phyloP scores from a whole-genome alignment of 2,888 invertebrate species.

The Leptinotarsa juncta region DNA sequence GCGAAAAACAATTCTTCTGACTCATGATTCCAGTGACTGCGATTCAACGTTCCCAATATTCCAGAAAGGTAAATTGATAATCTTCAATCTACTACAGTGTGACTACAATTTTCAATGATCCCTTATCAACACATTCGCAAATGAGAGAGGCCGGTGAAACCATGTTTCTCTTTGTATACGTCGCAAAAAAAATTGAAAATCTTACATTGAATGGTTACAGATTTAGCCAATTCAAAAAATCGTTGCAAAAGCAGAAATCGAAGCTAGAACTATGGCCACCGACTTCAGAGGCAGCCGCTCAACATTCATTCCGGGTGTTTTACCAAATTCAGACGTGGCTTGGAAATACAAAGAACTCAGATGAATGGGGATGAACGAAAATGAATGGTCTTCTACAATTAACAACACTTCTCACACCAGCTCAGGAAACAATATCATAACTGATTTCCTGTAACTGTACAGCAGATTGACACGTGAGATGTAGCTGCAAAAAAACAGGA shows the following conservation, averaged over 20 bases:
- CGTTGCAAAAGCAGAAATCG: not conserved
- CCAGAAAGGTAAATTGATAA: not conserved
- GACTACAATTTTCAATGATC: not conserved
- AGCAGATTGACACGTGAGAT: slow-evolving; percentile 6
- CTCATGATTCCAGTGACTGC: too few relatives aligned
- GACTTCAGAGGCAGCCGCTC: not conserved
- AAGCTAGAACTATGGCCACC: not conserved
- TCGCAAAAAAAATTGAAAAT: not conserved
- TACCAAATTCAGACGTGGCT: not conserved
- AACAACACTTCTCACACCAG: slow-evolving; percentile 13
- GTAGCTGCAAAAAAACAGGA: slow-evolving; percentile 22
- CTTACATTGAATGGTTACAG: not conserved
- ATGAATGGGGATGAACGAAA: not conserved
- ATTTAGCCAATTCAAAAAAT: not conserved
- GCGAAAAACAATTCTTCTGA: too few relatives aligned
- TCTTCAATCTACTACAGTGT: not conserved
- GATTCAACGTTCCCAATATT: not conserved
- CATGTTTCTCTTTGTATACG: not conserved
- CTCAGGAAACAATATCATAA: slow-evolving; percentile 12
- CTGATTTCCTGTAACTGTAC: slow-evolving; percentile 25
- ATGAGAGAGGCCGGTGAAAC: not conserved
- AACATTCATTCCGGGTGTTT: not conserved
- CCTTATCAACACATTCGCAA: not conserved
- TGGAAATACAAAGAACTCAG: not conserved
- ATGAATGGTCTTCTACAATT: not conserved